Base-by-base conservation (phyloP, 2,113 vertebrate species). In the Hyperopisus bebe region DNA sequence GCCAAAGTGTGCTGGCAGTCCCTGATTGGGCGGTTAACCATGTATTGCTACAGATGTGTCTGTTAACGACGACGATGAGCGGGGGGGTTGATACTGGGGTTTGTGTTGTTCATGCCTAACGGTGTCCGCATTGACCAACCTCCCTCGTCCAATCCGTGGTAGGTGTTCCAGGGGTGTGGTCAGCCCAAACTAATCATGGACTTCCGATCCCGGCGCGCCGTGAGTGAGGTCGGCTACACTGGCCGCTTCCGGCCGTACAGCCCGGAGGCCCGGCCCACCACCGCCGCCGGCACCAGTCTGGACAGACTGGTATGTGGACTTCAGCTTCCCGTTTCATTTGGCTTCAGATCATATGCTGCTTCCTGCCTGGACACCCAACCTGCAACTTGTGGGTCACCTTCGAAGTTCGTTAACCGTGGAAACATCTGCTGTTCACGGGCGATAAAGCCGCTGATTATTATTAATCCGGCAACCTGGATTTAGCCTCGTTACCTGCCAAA, bases 91-190 rank as follows among this genome's bases (percentile, higher is more conserved):
- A 70, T 48, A 27, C 9, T 88, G 62, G 46, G 62, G 21, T 50
- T 5, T 47, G 53, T 53, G 31, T 88, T n/a, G 39, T n/a, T 46
- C 13, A 47, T 44, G 31, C 51, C 39, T 24, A 17, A 44, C 13
- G 55, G 39, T 70, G 21, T 46, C 19, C 24, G 5, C n/a, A 24
- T 66, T 58, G 35, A 58, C 74, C 13, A 24, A 46, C n/a, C 19
- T 13, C 46, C 51, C 10, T 74, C 46, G 0, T 24, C 19, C 11
- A 11, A 42, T 70, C 4, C 87, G 0, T 35, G 3, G 31, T 84
- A 99, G 98, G 98, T 99, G 92, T 99, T 99, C 95, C 98, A 99
- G 93, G 98, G 98, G n/a, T 99, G 98, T 5, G 98, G 98, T n/a
- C 97, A 96, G 89, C 97, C 98, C 5, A 98, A 98, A 86, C 91